Base-by-base conservation (phyloP, 2,888 invertebrate genomes). In the Sinhomidia bicolor region DNA sequence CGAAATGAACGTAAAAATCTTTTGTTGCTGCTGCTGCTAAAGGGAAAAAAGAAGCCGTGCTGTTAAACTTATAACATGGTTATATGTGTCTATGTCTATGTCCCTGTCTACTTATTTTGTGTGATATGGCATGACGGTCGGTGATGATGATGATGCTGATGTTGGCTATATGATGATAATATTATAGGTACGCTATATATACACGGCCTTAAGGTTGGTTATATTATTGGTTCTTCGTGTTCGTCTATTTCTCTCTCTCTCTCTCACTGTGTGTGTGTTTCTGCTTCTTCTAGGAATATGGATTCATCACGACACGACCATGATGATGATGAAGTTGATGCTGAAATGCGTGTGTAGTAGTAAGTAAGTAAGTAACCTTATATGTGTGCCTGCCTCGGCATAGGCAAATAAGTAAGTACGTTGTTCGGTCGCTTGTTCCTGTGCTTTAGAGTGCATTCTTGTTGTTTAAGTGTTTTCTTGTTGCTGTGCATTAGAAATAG, bases 401-500 rank as follows among this genome's bases (percentile, higher is more conserved):
- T 78, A 62, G 71, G 71, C 71, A 71, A 71, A 71, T 71, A 71
- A 62, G 80, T 80, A 85, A 85, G 85, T 85, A 85, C 85, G 85
- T 85, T 85, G 85, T 85, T 85, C 85, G 85, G 85, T 85, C 85
- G 85, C 47, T 65, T 65, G 81, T 81, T 86, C 81, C 81, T 81
- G 86, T 80, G 86, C 86, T 86, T 80, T 85, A 68, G 86, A 60
- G 86, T 85, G 85, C 79, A 79, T 85, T 85, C 85, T 79, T 85
- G 78, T 85, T 78, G 78, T 85, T 78, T 79, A 79, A 85, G 85
- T 85, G 85, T 62, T 84, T 60, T 76, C 83, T 76, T 85, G 85
- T 85, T 86, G 85, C 85, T 57, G 85, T 86, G 85, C 85, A 86
- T 86, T 86, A 32, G 41, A 9, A 82, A 68, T 44, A 85, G 85